Evolutionary conservation across 2,888 invertebrate species (phyloP).

Genomic region (Sarcophaga carnaria): DNA sequence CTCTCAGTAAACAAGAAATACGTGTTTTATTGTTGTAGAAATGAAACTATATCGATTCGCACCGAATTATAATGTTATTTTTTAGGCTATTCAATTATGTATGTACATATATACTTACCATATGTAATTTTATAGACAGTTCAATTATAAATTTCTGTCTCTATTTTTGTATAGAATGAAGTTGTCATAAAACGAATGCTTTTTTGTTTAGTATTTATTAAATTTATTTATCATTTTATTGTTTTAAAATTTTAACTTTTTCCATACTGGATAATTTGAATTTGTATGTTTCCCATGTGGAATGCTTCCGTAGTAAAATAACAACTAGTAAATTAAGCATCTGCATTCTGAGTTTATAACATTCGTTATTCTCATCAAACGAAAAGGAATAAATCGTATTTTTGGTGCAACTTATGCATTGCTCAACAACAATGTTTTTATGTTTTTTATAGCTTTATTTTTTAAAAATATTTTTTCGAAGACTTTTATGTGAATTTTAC

Average conservation of each 20-base stretch:
- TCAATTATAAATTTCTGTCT: no score
- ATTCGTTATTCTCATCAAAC: neutral
- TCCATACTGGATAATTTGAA: neutral
- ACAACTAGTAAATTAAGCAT: neutral
- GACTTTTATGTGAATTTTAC: neutral
- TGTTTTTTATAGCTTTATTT: neutral
- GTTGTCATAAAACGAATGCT: no score
- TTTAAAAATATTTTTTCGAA: conserved; percentile 15
- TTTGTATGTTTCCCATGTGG: neutral
- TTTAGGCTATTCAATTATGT: no score
- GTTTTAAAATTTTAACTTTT: neutral
- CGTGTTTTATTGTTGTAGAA: no score
- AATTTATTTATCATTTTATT: no score
- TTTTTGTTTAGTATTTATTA: no score
- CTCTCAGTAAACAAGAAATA: no score
- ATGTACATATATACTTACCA: no score
- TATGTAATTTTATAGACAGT: no score
- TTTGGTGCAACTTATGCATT: neutral
- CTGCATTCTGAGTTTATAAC: neutral
- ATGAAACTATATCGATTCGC: no score
- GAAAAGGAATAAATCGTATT: neutral
- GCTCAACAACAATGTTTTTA: neutral
- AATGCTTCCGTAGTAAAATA: neutral
- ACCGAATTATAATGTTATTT: no score
- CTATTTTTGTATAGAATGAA: no score